Percentiles rank a stretch among this genome's conserved stretches.
Conservation (phyloP, 2,113 vertebrate species). For the Festucalex cinctus region DNA sequence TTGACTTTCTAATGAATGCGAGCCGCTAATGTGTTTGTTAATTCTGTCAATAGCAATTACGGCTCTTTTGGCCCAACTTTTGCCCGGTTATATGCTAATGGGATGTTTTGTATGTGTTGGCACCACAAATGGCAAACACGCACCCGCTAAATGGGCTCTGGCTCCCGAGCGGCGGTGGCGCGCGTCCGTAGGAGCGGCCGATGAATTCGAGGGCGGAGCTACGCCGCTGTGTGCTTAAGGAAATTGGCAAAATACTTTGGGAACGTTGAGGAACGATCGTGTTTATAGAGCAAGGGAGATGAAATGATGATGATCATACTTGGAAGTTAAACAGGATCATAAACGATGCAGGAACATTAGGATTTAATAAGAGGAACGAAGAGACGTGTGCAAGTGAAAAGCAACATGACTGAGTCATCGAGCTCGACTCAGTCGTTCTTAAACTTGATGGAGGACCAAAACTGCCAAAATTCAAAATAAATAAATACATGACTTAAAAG, state of each 20-base stretch:
- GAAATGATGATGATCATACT: conserved; percentile 42
- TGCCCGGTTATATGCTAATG: conserved; percentile 66
- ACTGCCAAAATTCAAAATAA: no score
- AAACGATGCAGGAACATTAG: conserved; percentile 15
- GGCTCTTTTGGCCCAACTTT: conserved; percentile 63
- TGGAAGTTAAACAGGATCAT: conserved; percentile 23
- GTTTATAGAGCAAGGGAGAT: conserved; percentile 52
- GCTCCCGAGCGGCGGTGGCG: conserved; percentile 41
- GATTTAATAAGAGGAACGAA: neutral
- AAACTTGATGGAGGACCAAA: no score
- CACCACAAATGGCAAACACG: conserved; percentile 57
- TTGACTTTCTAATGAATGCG: conserved; percentile 74
- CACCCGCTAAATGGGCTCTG: conserved; percentile 56
- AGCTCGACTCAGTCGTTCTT: neutral
- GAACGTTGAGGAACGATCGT: conserved; percentile 41
- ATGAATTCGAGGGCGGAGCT: conserved; percentile 52
- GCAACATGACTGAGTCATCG: neutral
- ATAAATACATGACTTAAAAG: no score
- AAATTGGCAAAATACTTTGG: conserved; percentile 59
- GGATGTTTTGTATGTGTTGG: conserved; percentile 56
- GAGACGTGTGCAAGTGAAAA: neutral
- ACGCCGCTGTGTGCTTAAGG: conserved; percentile 54
- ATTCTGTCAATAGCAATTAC: conserved; percentile 78
- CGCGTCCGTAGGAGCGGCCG: conserved; percentile 46
- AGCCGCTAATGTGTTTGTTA: conserved; percentile 76